Conservation (phyloP, 2,113 vertebrate genomes). For the Nyctereutes procyonoides region DNA sequence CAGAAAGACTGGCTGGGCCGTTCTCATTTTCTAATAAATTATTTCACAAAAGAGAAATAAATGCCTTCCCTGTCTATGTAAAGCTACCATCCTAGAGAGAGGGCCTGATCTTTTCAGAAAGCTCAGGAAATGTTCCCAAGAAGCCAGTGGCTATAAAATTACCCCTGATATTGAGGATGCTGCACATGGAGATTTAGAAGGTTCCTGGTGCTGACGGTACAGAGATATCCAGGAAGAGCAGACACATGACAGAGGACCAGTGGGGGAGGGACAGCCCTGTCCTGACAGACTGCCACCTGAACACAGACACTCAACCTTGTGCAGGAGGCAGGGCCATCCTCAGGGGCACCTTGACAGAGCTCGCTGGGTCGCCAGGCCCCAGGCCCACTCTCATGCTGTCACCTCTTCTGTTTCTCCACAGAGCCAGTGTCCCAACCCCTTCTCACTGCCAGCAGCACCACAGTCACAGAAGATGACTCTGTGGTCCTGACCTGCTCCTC, state of each 20-base stretch:
- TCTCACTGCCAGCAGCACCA: neutral
- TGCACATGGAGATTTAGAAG: neutral
- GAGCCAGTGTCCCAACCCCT: neutral
- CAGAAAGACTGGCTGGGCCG: neutral
- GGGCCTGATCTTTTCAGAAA: too few relatives aligned
- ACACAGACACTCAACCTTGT: neutral
- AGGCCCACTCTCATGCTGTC: neutral
- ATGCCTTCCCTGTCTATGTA: neutral
- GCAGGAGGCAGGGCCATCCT: neutral
- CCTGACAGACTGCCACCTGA: neutral
- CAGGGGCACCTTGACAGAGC: neutral
- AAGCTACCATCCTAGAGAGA: neutral
- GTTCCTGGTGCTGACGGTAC: neutral
- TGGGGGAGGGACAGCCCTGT: too few relatives aligned
- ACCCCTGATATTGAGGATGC: neutral
- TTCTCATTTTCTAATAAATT: neutral
- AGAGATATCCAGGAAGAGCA: too few relatives aligned
- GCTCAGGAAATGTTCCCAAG: too few relatives aligned
- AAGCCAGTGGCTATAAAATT: neutral
- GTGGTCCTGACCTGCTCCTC: conserved; percentile 14
- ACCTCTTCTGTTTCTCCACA: conserved; percentile 2
- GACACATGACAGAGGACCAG: neutral
- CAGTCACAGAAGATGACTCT: neutral
- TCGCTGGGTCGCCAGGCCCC: neutral
- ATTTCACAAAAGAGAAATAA: neutral